Evolutionary conservation across 1,140 invertebrate species (phyloP), one percentile per base, ranked within the genome.

Genomic region (Trichomalopsis sarcophagae): DNA sequence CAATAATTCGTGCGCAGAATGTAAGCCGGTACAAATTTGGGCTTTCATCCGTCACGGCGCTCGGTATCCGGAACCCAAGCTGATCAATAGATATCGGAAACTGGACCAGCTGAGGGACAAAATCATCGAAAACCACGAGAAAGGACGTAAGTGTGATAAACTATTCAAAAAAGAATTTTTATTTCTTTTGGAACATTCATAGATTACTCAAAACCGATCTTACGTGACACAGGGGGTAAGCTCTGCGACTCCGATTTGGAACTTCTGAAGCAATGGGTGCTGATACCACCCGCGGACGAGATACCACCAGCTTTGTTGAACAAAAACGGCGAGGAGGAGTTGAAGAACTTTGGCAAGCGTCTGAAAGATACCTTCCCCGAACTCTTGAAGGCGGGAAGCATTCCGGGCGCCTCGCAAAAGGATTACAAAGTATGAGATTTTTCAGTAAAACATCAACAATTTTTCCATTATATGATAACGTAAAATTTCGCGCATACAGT

Each of bases 141-240:
- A 36, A 73, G 27, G 71, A 7, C 47, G 47, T 50, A 2, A 50
- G 47, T 50, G 5, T 36, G 14, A 50, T 50, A 11, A 1, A 10
- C 40, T 11, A 7, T 0, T 36, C 33, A 36, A 3, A 36, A 36
- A 27, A 27, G n/a, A n/a, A n/a, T n/a, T n/a, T n/a, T 0, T 27
- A 1, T 9, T 50, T 50, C 13, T 14, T 40, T 47, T 17, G 11
- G 21, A 21, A n/a, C 1, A 30, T 74, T 74, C 0, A 27, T 44
- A 44, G 17, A n/a, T 27, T 17, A 27, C 1, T 17, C 47, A 17
- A 17, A 14, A 14, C 14, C 21, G 10, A 47, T 50, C 2, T 50
- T 17, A 13, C 14, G 17, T 50, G 11, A 17, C 68, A 36, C 71
- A 33, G 71, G 27, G 0, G 92, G 93, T 17, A n/a, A 73, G 11